phyloP scores from a whole-genome alignment of 2,888 invertebrate species.

The Argyresthia albistria region DNA sequence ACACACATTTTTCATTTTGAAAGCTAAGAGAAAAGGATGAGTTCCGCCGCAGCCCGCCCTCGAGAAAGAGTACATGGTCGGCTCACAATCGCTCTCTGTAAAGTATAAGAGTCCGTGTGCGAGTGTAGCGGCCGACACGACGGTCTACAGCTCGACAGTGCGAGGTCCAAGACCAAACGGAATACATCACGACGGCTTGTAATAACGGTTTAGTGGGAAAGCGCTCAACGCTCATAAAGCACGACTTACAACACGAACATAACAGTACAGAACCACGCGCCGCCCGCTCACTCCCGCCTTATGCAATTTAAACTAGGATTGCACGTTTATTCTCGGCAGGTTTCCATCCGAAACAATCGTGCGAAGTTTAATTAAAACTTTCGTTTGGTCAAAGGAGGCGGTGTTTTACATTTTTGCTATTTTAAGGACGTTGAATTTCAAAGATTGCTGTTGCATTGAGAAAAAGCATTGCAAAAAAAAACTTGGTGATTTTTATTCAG shows the following conservation, averaged over 20 bases:
- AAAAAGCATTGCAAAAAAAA: no score
- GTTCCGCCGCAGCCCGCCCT: conserved; percentile 4
- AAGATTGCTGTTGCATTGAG: no score
- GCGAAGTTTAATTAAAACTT: not conserved
- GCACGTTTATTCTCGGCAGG: not conserved
- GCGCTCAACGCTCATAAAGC: conserved; percentile 3
- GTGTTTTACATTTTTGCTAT: not conserved
- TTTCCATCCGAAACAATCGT: not conserved
- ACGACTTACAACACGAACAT: conserved; percentile 1
- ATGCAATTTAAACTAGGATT: not conserved
- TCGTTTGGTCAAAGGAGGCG: not conserved
- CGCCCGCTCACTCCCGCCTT: not conserved
- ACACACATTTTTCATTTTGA: conserved; percentile 15
- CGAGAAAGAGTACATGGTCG: conserved; percentile 2
- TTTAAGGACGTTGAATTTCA: no score
- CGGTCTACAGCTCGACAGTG: not conserved
- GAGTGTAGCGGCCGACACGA: conserved; percentile 6
- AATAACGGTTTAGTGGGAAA: conserved; percentile 16
- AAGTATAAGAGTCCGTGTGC: conserved; percentile 1
- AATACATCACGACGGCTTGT: conserved; percentile 16
- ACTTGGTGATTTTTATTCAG: no score
- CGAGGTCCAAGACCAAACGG: not conserved
- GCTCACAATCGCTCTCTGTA: conserved; percentile 2
- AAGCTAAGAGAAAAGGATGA: conserved; percentile 12
- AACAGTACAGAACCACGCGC: no score